Evolutionary conservation across 2,888 invertebrate species (phyloP).

Genomic region (Odiellus spinosus): DNA sequence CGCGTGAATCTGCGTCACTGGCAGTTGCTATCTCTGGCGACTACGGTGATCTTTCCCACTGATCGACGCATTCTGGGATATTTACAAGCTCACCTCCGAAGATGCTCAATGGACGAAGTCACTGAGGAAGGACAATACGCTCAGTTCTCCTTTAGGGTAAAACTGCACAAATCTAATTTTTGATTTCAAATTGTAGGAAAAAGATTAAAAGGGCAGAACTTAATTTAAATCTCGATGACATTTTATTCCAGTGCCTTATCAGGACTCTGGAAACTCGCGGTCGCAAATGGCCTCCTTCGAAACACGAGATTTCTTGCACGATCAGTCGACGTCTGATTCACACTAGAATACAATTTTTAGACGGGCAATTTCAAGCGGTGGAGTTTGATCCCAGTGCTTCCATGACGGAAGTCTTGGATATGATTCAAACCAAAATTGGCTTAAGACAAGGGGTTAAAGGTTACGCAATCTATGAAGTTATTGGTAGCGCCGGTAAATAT

Average conservation of each 20-base stretch:
- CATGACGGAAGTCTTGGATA: constrained; percentile 69
- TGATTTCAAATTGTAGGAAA: no score
- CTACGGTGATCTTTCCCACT: constrained; percentile 69
- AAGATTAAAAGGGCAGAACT: constrained; percentile 2
- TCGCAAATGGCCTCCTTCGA: constrained; percentile 75
- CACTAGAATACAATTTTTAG: constrained; percentile 78
- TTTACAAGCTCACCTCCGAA: constrained; percentile 70
- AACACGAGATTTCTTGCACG: constrained; percentile 81
- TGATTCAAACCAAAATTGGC: constrained; percentile 77
- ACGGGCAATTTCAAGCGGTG: constrained; percentile 83
- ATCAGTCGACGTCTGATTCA: constrained; percentile 71
- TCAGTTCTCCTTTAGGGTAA: constrained; percentile 69
- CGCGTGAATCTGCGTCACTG: constrained; percentile 76
- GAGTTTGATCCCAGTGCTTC: constrained; percentile 91
- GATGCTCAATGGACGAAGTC: constrained; percentile 69
- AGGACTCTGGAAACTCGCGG: constrained; percentile 47
- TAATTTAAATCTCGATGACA: no score
- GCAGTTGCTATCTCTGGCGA: constrained; percentile 67
- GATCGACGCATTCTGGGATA: constrained; percentile 70
- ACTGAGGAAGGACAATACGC: constrained; percentile 91
- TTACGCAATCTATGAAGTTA: constrained; percentile 80
- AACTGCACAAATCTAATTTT: no score
- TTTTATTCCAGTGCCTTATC: constrained; percentile 28
- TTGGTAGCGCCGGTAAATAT: constrained; percentile 42
- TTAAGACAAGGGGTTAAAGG: constrained; percentile 63